Conservation (phyloP, 1,140 invertebrate genomes). For the Harlomillsia oculata region DNA sequence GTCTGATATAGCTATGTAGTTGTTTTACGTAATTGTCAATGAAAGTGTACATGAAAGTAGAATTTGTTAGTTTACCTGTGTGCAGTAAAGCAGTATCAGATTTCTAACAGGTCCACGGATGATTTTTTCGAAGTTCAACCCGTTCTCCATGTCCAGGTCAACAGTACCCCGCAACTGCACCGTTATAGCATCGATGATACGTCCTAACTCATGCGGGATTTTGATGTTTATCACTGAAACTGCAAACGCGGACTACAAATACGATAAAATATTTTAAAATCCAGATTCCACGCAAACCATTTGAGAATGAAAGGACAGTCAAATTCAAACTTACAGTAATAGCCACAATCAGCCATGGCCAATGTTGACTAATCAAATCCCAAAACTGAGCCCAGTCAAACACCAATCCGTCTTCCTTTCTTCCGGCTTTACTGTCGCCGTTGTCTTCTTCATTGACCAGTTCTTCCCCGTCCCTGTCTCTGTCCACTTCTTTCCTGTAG, state of each 20-base stretch:
- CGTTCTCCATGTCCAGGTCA: slow-evolving; percentile 19
- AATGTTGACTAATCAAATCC: slow-evolving; percentile 13
- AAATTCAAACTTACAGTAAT: slow-evolving; percentile 10
- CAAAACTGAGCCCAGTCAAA: slow-evolving; percentile 19
- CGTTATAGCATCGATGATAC: slow-evolving; percentile 63
- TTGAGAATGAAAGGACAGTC: background rate
- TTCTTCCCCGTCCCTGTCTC: too few relatives aligned
- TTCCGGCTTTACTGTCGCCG: background rate
- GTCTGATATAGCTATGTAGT: slow-evolving; percentile 12
- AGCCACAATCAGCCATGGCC: slow-evolving; percentile 14
- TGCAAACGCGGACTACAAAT: slow-evolving; percentile 60
- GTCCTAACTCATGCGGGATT: slow-evolving; percentile 64
- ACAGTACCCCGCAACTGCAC: slow-evolving; percentile 39
- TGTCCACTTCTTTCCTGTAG: too few relatives aligned
- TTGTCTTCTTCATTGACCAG: too few relatives aligned
- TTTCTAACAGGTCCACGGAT: slow-evolving; percentile 56
- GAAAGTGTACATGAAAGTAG: background rate
- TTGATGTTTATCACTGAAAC: slow-evolving; percentile 72
- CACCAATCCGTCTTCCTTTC: background rate
- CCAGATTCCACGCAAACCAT: background rate
- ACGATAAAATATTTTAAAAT: background rate
- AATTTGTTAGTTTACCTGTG: slow-evolving; percentile 49
- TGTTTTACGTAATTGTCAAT: background rate
- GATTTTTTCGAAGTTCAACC: slow-evolving; percentile 48
- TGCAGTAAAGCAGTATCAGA: slow-evolving; percentile 55